phyloP scores from a whole-genome alignment of 2,888 invertebrate species.

The Ditula angustiorana region DNA sequence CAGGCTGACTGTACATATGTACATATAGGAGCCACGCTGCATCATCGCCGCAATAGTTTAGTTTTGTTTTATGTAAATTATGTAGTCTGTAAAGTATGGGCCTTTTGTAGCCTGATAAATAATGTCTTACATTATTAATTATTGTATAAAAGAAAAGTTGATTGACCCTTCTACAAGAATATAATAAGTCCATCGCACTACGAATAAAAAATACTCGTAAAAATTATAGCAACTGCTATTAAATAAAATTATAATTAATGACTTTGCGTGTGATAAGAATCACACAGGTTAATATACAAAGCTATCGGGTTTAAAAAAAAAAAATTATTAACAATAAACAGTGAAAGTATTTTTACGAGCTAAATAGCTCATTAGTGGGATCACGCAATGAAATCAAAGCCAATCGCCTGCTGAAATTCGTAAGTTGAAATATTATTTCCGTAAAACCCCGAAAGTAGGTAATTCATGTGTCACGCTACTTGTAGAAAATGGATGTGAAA shows the following conservation, averaged over 20 bases:
- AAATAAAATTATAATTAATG: background rate
- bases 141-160: background rate
- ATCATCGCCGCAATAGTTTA: no score
- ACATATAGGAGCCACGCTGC: no score
- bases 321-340: conserved; percentile 18
- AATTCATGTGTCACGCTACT: conserved; percentile 26
- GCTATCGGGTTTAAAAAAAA: background rate
- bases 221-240: background rate
- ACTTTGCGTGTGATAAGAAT: conserved; percentile 12
- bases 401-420: conserved; percentile 8
- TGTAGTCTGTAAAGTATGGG: no score
- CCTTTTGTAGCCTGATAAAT: no score
- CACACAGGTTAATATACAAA: conserved; percentile 8
- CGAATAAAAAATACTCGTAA: background rate
- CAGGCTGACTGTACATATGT: no score
- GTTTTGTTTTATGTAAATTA: no score
- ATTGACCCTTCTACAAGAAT: background rate
- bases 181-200: background rate
- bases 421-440: background rate
- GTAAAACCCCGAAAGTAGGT: conserved; percentile 5
- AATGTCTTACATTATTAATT: no score
- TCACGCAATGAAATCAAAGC: conserved; percentile 22
- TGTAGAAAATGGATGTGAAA: conserved; percentile 30
- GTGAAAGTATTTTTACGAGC: conserved; percentile 11
- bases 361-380: conserved; percentile 28